phyloP scores from a whole-genome alignment of 1,140 invertebrate genomes.

The Manduca sexta region DNA sequence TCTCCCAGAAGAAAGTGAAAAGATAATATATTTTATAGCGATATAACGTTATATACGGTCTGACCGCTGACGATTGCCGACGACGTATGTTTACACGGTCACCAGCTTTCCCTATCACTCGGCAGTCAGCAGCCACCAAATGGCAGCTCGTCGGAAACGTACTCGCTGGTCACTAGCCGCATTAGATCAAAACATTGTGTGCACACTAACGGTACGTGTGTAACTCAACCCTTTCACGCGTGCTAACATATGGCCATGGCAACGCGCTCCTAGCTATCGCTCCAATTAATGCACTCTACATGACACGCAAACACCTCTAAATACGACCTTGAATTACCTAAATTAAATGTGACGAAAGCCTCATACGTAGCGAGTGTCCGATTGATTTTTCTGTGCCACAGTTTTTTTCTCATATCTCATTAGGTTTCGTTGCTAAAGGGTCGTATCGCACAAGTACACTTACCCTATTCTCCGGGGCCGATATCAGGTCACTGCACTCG shows the following conservation, averaged over 20 bases:
- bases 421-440: conserved; percentile 1
- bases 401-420: conserved; percentile 19
- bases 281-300: conserved; percentile 35
- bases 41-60: too few relatives aligned
- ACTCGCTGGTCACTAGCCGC: background rate
- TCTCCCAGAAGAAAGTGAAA: too few relatives aligned
- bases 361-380: conserved; percentile 32
- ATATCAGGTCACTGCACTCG: conserved; percentile 68
- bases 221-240: conserved; percentile 55
- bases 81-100: background rate
- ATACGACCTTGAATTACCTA: conserved; percentile 37
- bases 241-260: conserved; percentile 62
- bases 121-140: background rate
- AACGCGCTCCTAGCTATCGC: conserved; percentile 46
- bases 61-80: too few relatives aligned
- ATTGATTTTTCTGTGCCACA: conserved; percentile 38
- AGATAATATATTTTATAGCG: too few relatives aligned
- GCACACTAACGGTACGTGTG: conserved; percentile 53
- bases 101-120: conserved; percentile 15
- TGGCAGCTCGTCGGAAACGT: conserved; percentile 7
- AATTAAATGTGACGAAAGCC: conserved; percentile 37
- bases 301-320: conserved; percentile 27
- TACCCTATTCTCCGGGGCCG: conserved; percentile 49
- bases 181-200: conserved; percentile 27
- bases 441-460: conserved; percentile 20